phyloP scores from a whole-genome alignment of 2,888 invertebrate genomes.

The Agrypnus murinus region DNA sequence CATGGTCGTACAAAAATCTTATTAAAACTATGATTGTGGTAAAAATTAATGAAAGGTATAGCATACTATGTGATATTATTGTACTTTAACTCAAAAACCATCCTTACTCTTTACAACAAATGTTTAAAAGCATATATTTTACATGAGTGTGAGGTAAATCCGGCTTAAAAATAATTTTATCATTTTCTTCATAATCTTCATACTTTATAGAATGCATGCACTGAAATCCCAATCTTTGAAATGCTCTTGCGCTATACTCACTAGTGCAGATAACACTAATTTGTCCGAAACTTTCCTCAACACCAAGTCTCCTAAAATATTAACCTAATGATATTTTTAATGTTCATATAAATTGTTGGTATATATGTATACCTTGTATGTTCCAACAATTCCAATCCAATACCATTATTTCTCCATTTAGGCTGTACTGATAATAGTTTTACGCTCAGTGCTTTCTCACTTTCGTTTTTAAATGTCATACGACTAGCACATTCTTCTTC shows the following conservation, averaged over 20 bases:
- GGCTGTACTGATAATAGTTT: too few relatives aligned
- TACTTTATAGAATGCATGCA: constrained; percentile 76
- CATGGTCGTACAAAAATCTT: too few relatives aligned
- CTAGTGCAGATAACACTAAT: constrained; percentile 77
- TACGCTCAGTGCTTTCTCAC: too few relatives aligned
- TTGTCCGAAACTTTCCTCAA: constrained; percentile 73
- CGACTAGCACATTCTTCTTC: too few relatives aligned
- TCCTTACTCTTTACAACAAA: too few relatives aligned
- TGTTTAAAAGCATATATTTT: not conserved
- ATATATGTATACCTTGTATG: not conserved
- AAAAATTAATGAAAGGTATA: too few relatives aligned
- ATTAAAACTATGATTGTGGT: too few relatives aligned
- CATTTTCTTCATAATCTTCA: constrained; percentile 75
- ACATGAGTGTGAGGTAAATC: constrained; percentile 69
- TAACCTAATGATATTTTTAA: not conserved
- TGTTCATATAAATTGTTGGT: not conserved
- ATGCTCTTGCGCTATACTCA: constrained; percentile 80
- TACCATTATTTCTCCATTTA: constrained; percentile 4
- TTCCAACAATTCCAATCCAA: not conserved
- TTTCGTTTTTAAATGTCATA: too few relatives aligned
- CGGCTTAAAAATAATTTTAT: constrained; percentile 66
- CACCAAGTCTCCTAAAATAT: constrained; percentile 76
- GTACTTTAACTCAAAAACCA: too few relatives aligned
- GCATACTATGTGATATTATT: too few relatives aligned
- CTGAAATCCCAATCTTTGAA: constrained; percentile 78